Conservation (phyloP, 2,888 invertebrate genomes). For the Nemurella pictetii region DNA sequence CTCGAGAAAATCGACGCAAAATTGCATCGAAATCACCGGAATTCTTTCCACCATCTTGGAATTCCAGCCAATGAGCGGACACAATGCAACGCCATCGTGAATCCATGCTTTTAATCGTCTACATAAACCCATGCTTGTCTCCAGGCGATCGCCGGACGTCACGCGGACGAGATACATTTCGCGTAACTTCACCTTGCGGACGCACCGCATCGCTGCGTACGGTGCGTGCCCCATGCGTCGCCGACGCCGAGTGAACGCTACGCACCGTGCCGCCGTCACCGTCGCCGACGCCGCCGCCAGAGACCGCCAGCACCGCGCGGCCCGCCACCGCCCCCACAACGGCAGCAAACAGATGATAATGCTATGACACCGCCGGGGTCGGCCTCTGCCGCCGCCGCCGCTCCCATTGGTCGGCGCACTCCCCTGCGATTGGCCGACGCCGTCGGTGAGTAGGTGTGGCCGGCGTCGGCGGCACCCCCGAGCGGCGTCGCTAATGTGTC, state of each 20-base stretch:
- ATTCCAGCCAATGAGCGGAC: no score
- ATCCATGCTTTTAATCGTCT: no score
- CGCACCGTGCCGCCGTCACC: conserved; percentile 34
- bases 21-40: no score
- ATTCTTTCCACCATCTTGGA: no score
- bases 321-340: conserved; percentile 28
- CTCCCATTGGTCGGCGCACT: conserved; percentile 45
- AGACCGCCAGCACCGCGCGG: conserved; percentile 49
- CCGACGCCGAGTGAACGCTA: conserved; percentile 11
- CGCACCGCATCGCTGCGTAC: not conserved
- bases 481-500: conserved; percentile 33
- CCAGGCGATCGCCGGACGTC: no score
- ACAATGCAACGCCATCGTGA: no score
- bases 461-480: conserved; percentile 31
- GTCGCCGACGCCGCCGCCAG: conserved; percentile 48
- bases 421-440: conserved; percentile 48
- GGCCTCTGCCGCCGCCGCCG: conserved; percentile 31
- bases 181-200: not conserved
- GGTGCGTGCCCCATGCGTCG: conserved; percentile 22
- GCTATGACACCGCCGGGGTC: conserved; percentile 43
- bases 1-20: no score
- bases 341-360: conserved; percentile 38
- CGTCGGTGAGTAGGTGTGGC: conserved; percentile 33
- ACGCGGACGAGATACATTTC: no score
- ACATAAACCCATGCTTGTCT: no score